Conservation (phyloP, 2,888 invertebrate species). For the Harmothoe impar region DNA sequence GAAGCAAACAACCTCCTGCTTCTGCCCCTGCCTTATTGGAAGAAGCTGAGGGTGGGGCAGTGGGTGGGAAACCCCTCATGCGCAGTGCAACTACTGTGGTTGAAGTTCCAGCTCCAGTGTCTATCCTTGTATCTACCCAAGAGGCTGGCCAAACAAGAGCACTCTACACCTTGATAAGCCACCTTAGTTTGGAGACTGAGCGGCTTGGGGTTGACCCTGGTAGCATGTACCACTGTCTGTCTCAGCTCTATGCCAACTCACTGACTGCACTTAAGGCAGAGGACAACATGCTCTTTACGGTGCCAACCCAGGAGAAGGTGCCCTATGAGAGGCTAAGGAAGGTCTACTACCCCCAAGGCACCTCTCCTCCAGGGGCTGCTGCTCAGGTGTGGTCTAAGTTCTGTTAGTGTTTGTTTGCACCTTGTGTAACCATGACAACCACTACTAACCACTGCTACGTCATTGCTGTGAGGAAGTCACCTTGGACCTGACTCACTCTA, state of each 20-base stretch:
- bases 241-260: conserved; percentile 31
- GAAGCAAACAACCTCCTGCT: neutral
- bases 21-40: neutral
- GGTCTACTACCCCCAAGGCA: neutral
- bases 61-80: neutral
- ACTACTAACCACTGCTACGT: no score
- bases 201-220: conserved; percentile 60
- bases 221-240: conserved; percentile 33
- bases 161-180: conserved; percentile 36
- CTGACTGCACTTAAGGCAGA: conserved; percentile 17
- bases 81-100: neutral
- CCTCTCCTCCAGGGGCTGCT: neutral
- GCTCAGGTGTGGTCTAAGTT: no score
- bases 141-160: conserved; percentile 29
- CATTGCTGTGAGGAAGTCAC: no score
- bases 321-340: neutral
- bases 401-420: no score
- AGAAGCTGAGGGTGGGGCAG: neutral
- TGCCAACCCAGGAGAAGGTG: conserved; percentile 20
- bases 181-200: conserved; percentile 36
- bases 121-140: neutral
- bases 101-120: neutral
- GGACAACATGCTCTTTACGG: conserved; percentile 26
- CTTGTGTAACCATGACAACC: no score
- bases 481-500: no score